A percentile compares a stretch with the other conserved stretches of the same genome.
phyloP scores from a whole-genome alignment of 2,888 invertebrate species.

The Catocala sponsa region DNA sequence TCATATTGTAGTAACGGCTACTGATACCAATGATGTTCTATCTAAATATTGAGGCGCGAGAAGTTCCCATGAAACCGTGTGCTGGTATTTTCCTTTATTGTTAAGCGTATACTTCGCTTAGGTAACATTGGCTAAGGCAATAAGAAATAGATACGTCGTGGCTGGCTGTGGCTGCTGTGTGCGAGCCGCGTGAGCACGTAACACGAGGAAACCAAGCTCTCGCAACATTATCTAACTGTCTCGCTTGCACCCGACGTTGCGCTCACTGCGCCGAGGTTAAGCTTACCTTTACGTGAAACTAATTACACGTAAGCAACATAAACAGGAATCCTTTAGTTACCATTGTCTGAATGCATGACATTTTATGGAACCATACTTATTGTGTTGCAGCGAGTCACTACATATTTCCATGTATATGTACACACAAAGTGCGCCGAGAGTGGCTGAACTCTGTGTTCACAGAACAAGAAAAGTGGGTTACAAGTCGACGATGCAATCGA shows the following conservation, averaged over 20 bases:
- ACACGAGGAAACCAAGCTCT: constrained; percentile 74
- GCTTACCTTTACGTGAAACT: constrained; percentile 4
- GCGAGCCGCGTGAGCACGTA: constrained; percentile 61
- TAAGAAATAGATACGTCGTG: constrained; percentile 57
- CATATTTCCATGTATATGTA: background rate
- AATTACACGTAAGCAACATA: background rate
- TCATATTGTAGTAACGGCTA: no score
- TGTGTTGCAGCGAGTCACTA: background rate
- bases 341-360: background rate
- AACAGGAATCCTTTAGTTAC: background rate
- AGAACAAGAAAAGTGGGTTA: constrained; percentile 61
- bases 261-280: constrained; percentile 9
- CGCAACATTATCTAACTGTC: constrained; percentile 73
- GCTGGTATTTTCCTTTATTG: constrained; percentile 23
- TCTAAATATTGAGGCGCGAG: constrained; percentile 6
- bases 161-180: constrained; percentile 54
- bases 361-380: background rate
- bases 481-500: constrained; percentile 54
- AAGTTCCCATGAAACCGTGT: constrained; percentile 26
- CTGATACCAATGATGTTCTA: background rate
- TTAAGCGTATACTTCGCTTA: constrained; percentile 55
- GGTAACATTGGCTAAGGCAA: constrained; percentile 58
- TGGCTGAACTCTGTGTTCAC: constrained; percentile 36
- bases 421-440: constrained; percentile 17
- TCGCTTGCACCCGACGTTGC: constrained; percentile 27